phyloP scores from a whole-genome alignment of 1,140 invertebrate species.

The Bombus confusus region DNA sequence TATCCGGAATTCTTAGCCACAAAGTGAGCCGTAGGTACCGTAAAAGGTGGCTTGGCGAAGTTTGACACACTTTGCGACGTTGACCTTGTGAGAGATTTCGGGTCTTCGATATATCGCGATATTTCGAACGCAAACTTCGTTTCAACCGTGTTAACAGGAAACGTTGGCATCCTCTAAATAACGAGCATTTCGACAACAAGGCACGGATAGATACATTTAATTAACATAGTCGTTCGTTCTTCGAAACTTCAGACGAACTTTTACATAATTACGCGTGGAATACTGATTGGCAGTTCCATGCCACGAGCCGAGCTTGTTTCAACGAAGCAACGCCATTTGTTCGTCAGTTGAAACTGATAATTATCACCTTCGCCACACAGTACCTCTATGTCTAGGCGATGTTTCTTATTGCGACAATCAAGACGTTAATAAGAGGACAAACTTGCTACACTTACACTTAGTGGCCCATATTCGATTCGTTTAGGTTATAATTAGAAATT shows the following conservation, averaged over 20 bases:
- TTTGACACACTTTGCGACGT: slow-evolving; percentile 24
- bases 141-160: neutral
- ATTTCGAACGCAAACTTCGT: neutral
- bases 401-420: neutral
- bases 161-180: neutral
- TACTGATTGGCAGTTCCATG: neutral
- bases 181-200: neutral
- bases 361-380: neutral
- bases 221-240: slow-evolving; percentile 21
- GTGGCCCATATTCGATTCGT: neutral
- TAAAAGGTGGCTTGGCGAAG: slow-evolving; percentile 38
- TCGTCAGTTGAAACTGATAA: neutral
- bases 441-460: neutral
- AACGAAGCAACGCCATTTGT: neutral
- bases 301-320: neutral
- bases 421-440: neutral
- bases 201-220: neutral
- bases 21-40: slow-evolving; percentile 47
- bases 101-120: neutral
- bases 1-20: slow-evolving; percentile 33
- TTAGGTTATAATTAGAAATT: neutral
- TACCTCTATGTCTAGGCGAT: no score
- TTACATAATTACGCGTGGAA: slow-evolving; percentile 21
- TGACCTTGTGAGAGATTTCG: slow-evolving; percentile 39
- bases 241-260: slow-evolving; percentile 20